Evolutionary conservation across 1,140 invertebrate genomes (phyloP).

Genomic region (Brachionus asplanchnoidis): DNA sequence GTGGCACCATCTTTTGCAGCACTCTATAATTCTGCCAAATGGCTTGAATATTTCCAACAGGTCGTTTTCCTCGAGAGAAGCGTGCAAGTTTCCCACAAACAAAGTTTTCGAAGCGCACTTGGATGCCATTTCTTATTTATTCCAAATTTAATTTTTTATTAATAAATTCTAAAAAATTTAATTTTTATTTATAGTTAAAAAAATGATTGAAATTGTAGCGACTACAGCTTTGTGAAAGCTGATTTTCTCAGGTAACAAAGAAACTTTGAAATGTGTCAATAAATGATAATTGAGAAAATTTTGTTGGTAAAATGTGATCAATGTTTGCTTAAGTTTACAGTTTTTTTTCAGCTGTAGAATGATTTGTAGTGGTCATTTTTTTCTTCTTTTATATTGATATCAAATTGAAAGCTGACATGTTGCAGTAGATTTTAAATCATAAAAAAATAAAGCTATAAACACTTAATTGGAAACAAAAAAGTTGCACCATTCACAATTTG

Average conservation of each 20-base stretch:
- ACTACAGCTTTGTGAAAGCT: slow-evolving; percentile 24
- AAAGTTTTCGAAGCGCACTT: slow-evolving; percentile 35
- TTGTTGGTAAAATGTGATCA: not conserved
- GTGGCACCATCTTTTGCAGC: slow-evolving; percentile 41
- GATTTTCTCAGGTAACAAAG: not conserved
- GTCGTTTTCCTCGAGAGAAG: not conserved
- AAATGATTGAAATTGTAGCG: slow-evolving; percentile 2
- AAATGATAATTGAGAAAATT: not conserved
- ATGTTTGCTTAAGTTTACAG: not conserved
- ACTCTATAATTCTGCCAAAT: slow-evolving; percentile 37
- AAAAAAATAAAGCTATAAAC: slow-evolving; percentile 40
- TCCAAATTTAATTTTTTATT: not conserved
- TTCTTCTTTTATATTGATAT: not conserved
- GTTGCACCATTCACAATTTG: not conserved
- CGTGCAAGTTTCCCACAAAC: slow-evolving; percentile 40
- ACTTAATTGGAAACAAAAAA: slow-evolving; percentile 18
- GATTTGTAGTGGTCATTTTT: not conserved
- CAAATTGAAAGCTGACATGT: slow-evolving; percentile 42
- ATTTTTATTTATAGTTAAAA: not conserved
- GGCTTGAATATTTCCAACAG: slow-evolving; percentile 18
- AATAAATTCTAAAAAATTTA: not conserved
- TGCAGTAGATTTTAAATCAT: slow-evolving; percentile 13
- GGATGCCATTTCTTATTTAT: not conserved
- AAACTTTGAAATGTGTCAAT: slow-evolving; percentile 4
- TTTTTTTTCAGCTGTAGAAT: not conserved